phyloP scores from a whole-genome alignment of 2,888 invertebrate genomes.

The Tineola bisselliella region DNA sequence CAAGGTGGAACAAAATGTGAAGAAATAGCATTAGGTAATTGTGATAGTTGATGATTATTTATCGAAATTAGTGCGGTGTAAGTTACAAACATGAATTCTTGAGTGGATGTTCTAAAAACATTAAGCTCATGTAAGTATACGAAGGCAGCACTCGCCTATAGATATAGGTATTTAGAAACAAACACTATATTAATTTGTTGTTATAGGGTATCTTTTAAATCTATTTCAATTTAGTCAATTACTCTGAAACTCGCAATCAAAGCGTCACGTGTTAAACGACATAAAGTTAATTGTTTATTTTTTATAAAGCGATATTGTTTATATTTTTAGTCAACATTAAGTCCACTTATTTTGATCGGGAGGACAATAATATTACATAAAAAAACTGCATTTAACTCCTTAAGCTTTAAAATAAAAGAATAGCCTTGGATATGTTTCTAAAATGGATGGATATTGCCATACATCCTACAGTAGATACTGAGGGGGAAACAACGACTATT shows the following conservation, averaged over 20 bases:
- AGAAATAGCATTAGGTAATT: conserved; percentile 21
- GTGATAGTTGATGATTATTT: neutral
- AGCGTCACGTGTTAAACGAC: neutral
- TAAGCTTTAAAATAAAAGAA: neutral
- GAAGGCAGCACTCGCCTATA: neutral
- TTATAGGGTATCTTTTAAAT: neutral
- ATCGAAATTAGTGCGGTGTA: neutral
- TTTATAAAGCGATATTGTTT: neutral
- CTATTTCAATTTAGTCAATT: neutral
- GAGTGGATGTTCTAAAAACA: neutral
- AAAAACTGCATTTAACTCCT: no score
- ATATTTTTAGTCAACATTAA: no score
- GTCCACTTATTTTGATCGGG: no score
- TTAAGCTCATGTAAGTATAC: neutral
- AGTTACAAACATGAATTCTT: neutral
- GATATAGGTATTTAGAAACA: neutral
- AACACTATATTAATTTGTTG: neutral
- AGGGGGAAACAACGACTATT: no score
- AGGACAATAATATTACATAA: no score
- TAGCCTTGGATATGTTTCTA: neutral
- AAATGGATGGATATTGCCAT: neutral
- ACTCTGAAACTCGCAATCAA: neutral
- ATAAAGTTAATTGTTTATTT: neutral
- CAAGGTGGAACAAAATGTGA: conserved; percentile 60
- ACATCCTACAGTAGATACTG: neutral